phyloP scores from a whole-genome alignment of 1,140 invertebrate species.

The Halesus radiatus region DNA sequence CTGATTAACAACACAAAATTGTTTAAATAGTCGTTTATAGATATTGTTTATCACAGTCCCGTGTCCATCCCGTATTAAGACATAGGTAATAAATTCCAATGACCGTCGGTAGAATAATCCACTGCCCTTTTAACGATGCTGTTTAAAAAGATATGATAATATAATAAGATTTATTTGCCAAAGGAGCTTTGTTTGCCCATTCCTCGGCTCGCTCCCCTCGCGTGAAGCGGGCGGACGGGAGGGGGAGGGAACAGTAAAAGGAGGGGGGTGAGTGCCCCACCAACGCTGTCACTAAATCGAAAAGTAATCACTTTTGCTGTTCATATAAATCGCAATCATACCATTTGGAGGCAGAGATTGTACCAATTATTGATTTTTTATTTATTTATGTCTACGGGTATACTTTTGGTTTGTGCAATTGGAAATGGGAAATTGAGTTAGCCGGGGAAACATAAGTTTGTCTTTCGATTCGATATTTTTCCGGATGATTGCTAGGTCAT shows the following conservation, averaged over 20 bases:
- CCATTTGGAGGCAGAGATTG: constrained; percentile 33
- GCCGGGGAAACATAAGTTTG: constrained; percentile 46
- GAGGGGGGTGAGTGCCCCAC: background rate
- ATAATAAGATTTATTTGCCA: constrained; percentile 8
- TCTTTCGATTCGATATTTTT: constrained; percentile 21
- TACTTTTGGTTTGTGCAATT: constrained; percentile 40
- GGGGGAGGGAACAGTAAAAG: too few relatives aligned
- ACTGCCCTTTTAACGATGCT: background rate
- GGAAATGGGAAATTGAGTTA: constrained; percentile 49
- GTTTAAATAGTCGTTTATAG: too few relatives aligned
- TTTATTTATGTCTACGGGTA: constrained; percentile 37
- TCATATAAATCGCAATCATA: constrained; percentile 52
- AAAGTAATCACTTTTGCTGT: constrained; percentile 56
- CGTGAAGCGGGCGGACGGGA: background rate
- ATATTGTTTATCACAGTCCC: too few relatives aligned
- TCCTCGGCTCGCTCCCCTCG: background rate
- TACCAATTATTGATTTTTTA: constrained; percentile 51
- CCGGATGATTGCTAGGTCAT: constrained; percentile 10
- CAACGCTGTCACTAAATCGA: constrained; percentile 50
- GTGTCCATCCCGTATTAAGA: too few relatives aligned
- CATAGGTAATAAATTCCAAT: too few relatives aligned
- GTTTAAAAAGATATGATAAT: constrained; percentile 7
- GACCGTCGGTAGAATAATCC: background rate
- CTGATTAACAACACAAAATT: too few relatives aligned
- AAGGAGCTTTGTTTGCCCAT: background rate